Conservation (phyloP, 2,888 invertebrate genomes). For the Calliopum simillimum region DNA sequence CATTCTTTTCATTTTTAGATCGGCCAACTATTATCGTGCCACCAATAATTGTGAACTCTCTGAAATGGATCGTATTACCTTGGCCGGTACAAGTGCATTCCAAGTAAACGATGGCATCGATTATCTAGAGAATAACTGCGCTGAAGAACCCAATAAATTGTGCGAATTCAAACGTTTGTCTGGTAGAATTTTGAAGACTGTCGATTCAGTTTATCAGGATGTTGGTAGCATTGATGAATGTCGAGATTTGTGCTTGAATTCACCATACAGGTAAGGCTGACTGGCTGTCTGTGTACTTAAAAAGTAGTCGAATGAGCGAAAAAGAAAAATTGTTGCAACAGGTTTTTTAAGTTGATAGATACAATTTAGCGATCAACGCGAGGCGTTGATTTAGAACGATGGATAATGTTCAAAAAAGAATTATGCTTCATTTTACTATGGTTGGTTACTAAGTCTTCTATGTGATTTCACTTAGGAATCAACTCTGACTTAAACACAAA, state of each 20-base stretch:
- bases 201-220: constrained; percentile 92
- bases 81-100: constrained; percentile 85
- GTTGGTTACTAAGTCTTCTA: too few relatives aligned
- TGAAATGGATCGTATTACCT: constrained; percentile 91
- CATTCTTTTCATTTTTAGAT: constrained; percentile 72
- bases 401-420: too few relatives aligned
- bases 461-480: too few relatives aligned
- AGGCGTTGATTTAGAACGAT: constrained; percentile 5
- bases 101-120: constrained; percentile 77
- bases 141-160: constrained; percentile 90
- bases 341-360: constrained; percentile 6
- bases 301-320: neutral
- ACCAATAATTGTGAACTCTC: constrained; percentile 89
- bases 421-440: too few relatives aligned
- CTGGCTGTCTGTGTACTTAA: too few relatives aligned
- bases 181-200: constrained; percentile 90
- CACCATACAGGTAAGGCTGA: constrained; percentile 79
- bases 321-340: constrained; percentile 26
- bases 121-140: constrained; percentile 93
- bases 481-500: too few relatives aligned
- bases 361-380: constrained; percentile 35
- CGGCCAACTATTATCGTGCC: constrained; percentile 88
- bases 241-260: constrained; percentile 87
- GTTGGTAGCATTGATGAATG: constrained; percentile 88
- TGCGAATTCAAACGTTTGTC: constrained; percentile 92